These are phyloP conservation scores for Stegodyphus mimosarum DNA, from an alignment of 1,140 invertebrate genomes.

Conservation along the genomic window DNA sequence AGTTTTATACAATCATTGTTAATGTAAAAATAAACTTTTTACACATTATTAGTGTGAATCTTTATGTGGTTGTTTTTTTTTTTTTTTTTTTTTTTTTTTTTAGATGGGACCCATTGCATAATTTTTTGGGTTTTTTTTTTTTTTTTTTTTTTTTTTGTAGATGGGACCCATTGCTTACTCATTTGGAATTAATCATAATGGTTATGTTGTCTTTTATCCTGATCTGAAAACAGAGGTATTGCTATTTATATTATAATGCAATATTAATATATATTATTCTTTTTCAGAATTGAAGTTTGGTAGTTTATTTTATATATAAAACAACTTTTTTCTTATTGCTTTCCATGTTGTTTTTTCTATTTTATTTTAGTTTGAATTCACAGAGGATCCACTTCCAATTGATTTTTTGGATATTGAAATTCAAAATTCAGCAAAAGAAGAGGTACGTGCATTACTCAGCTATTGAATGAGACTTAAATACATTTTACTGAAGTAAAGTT, in stretches of 20 bases:
- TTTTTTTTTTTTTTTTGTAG: constrained; percentile 66
- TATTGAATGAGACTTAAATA: too few relatives aligned
- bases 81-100: too few relatives aligned
- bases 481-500: too few relatives aligned
- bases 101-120: constrained; percentile 71
- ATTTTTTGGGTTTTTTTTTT: too few relatives aligned
- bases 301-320: too few relatives aligned
- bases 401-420: constrained; percentile 58
- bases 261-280: not conserved
- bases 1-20: too few relatives aligned
- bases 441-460: constrained; percentile 4
- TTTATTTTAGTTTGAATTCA: constrained; percentile 43
- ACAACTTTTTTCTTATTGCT: too few relatives aligned
- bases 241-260: not conserved
- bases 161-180: constrained; percentile 71
- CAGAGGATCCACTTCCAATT: constrained; percentile 47
- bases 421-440: constrained; percentile 31
- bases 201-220: constrained; percentile 71
- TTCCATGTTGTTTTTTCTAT: too few relatives aligned
- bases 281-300: not conserved
- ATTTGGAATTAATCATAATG: constrained; percentile 72
- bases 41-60: too few relatives aligned
- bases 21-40: too few relatives aligned
- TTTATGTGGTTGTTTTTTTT: too few relatives aligned
- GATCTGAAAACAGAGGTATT: constrained; percentile 66